Percentiles rank a stretch among this genome's conserved stretches.
phyloP scores from a whole-genome alignment of 2,888 invertebrate species.

The Dichetophora obliterata region DNA sequence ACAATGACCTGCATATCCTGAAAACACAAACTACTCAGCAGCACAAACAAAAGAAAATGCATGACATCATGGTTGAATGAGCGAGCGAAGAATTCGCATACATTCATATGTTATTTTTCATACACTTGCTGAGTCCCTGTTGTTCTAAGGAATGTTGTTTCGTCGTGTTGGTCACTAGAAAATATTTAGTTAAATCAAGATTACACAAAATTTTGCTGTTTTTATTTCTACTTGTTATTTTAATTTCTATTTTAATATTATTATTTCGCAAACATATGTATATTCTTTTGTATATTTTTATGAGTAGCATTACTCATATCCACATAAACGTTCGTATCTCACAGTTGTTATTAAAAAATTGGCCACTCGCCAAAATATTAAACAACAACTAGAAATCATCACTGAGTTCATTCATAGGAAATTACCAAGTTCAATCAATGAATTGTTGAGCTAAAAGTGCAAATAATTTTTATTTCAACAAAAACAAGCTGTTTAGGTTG shows the following conservation, averaged over 20 bases:
- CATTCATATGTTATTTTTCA: not conserved
- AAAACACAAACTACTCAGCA: not conserved
- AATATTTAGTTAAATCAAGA: not conserved
- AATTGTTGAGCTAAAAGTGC: not conserved
- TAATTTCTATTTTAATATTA: not conserved
- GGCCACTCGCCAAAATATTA: constrained; percentile 6
- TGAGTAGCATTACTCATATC: not conserved
- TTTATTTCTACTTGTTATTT: not conserved
- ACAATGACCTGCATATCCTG: constrained; percentile 9
- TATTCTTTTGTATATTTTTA: no score
- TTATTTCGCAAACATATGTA: not conserved
- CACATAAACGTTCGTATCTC: not conserved
- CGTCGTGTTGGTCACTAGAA: not conserved
- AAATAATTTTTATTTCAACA: not conserved
- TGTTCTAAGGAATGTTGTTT: not conserved
- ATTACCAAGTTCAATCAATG: constrained; percentile 3
- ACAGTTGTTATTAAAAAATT: constrained; percentile 1
- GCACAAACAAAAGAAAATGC: not conserved
- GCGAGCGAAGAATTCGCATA: not conserved
- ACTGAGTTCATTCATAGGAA: constrained; percentile 1
- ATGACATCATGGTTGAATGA: constrained; percentile 8
- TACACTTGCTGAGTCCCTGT: not conserved
- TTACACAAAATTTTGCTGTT: not conserved
- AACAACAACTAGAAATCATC: not conserved
- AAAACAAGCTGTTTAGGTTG: not conserved